These are phyloP conservation scores for Lutraria lutraria DNA, from an alignment of 2,888 invertebrate genomes.

Conservation along the genomic window DNA sequence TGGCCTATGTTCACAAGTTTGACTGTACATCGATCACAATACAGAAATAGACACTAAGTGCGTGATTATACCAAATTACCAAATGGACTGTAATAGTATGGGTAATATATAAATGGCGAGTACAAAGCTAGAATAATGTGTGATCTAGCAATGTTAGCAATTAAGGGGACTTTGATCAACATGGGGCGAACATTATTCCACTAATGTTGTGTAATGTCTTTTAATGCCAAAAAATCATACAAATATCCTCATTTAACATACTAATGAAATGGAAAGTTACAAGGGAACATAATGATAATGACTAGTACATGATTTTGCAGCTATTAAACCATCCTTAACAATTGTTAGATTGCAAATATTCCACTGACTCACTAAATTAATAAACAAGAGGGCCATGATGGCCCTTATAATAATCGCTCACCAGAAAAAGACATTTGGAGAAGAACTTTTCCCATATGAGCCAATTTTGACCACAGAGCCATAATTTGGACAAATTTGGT, in stretches of 20 bases:
- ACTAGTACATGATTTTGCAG: no score
- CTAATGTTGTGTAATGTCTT: neutral
- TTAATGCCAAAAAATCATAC: neutral
- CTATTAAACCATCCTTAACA: no score
- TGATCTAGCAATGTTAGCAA: neutral
- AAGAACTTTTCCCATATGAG: no score
- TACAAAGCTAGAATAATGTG: neutral
- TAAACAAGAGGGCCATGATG: no score
- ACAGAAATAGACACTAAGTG: conserved; percentile 10
- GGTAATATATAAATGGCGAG: neutral
- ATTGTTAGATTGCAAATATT: no score
- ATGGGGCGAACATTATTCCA: neutral
- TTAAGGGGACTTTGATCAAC: neutral
- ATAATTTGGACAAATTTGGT: no score
- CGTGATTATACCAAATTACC: neutral
- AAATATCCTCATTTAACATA: neutral
- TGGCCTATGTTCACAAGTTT: no score
- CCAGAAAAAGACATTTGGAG: no score
- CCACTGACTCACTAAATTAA: no score
- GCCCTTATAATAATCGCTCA: no score
- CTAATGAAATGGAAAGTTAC: neutral
- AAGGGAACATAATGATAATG: neutral
- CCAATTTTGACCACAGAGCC: no score
- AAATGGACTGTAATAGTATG: neutral
- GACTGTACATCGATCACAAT: no score